phyloP scores from a whole-genome alignment of 2,113 vertebrate genomes.

The Prietella phreatophila region DNA sequence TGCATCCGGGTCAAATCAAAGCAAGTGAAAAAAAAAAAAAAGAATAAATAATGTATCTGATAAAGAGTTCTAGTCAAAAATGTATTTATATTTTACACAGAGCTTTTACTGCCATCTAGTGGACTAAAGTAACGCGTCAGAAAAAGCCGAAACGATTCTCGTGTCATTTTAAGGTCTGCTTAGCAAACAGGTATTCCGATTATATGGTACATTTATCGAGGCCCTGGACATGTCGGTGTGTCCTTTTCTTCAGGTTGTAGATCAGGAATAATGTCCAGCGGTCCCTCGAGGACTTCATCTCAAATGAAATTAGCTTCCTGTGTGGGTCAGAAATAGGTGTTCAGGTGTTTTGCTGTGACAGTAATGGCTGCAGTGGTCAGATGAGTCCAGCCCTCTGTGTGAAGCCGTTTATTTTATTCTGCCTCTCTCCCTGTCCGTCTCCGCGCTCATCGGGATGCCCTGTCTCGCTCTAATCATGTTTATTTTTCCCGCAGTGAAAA shows the following conservation, averaged over 20 bases:
- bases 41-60: background rate
- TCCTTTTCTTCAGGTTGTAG: slow-evolving; percentile 43
- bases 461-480: slow-evolving; percentile 49
- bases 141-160: background rate
- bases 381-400: slow-evolving; percentile 27
- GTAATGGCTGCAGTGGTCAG: slow-evolving; percentile 44
- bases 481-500: slow-evolving; percentile 49
- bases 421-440: slow-evolving; percentile 35
- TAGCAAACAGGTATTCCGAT: slow-evolving; percentile 7
- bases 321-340: slow-evolving; percentile 32
- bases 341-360: slow-evolving; percentile 46
- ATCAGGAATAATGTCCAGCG: slow-evolving; percentile 49
- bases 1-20: background rate
- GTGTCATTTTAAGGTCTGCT: background rate
- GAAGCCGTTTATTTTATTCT: slow-evolving; percentile 56
- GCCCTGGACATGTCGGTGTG: slow-evolving; percentile 30
- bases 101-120: slow-evolving; percentile 55
- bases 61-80: background rate
- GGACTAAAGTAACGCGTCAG: slow-evolving; percentile 16
- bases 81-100: background rate
- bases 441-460: slow-evolving; percentile 44
- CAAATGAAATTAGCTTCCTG: slow-evolving; percentile 57
- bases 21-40: background rate
- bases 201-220: slow-evolving; percentile 14
- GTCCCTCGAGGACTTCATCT: slow-evolving; percentile 56